Evolutionary conservation across 2,113 vertebrate species (phyloP).

Genomic region (Arothron firmamentum): DNA sequence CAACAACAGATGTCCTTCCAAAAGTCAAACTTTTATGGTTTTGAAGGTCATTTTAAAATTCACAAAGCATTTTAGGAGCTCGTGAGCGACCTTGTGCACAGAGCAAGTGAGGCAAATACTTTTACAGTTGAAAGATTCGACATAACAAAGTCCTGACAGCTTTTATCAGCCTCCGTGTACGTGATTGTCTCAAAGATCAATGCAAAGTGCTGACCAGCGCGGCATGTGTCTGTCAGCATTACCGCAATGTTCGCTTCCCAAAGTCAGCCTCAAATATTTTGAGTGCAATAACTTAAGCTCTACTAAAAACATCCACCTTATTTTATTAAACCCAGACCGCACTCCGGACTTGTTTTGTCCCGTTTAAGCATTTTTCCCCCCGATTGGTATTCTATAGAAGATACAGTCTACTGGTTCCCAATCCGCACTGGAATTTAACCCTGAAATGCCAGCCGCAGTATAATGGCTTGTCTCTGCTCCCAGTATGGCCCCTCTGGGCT

Average conservation of each 20-base stretch:
- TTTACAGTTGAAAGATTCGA: slow-evolving; percentile 51
- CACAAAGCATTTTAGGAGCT: slow-evolving; percentile 22
- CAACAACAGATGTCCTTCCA: not conserved
- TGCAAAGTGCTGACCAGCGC: slow-evolving; percentile 56
- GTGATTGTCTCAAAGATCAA: slow-evolving; percentile 60
- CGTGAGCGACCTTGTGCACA: slow-evolving; percentile 19
- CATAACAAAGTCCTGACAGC: slow-evolving; percentile 47
- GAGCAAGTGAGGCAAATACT: slow-evolving; percentile 28
- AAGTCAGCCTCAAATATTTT: slow-evolving; percentile 14
- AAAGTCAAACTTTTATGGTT: not conserved
- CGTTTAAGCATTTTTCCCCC: slow-evolving; percentile 37
- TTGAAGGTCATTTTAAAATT: slow-evolving; percentile 11
- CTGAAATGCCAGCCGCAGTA: slow-evolving; percentile 53
- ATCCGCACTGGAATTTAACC: slow-evolving; percentile 69
- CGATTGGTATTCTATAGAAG: slow-evolving; percentile 61
- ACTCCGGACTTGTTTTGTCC: slow-evolving; percentile 13
- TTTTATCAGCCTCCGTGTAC: slow-evolving; percentile 42
- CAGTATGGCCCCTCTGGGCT: slow-evolving; percentile 48
- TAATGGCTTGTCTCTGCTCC: slow-evolving; percentile 51
- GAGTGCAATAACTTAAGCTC: not conserved
- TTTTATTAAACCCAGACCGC: slow-evolving; percentile 18
- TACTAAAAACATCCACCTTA: slow-evolving; percentile 9
- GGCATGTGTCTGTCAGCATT: slow-evolving; percentile 43
- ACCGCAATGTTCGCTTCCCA: slow-evolving; percentile 24
- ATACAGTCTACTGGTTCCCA: slow-evolving; percentile 67